Base-by-base conservation (phyloP, 2,888 invertebrate species). In the Thera obeliscata region DNA sequence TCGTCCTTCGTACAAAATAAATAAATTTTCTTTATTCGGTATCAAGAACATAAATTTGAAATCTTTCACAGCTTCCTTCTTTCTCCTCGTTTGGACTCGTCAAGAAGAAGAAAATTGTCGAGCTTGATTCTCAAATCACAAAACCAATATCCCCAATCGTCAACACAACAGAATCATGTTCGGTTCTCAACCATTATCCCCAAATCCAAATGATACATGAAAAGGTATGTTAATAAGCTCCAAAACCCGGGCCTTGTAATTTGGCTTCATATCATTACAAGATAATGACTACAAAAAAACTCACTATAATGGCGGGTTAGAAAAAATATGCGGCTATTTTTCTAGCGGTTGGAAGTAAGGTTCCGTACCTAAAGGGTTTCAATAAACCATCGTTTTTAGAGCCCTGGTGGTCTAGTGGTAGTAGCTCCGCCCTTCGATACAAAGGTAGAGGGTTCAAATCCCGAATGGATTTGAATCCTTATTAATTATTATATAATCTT, bases 141-240 rank as follows among this genome's bases (percentile, higher is more conserved):
- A 33, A 22, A 52, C 33, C 33, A 52, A 52, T 52, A 52, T 33
- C 9, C 2, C 9, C 12, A 22, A 22, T 12, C 50, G 63, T 61
- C 66, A 55, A 48, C 57, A 69, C 52, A 73, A 70, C 57, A 38
- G 33, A n/a, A 49, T 55, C 55, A 36, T 35, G 56, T 35, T 64
- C 57, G 60, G 58, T 75, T 74, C 75, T 73, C 76, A 76, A 64
- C 72, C 73, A 78, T 84, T 82, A 82, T 83, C 81, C 78, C 76
- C 71, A 81, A 84, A 82, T 74, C 77, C 77, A 84, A 88, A 88
- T 88, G 89, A 89, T 88, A 89, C 84, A 77, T 76, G 76, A 76
- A 87, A 89, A 90, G 90, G 87, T 88, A 91, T 87, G 88, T 90
- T 93, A 93, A 93, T 92, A 88, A 86, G 79, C 78, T 82, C 77